Base-by-base conservation (phyloP, 2,888 invertebrate species). In the Cecidostiba fungosa region DNA sequence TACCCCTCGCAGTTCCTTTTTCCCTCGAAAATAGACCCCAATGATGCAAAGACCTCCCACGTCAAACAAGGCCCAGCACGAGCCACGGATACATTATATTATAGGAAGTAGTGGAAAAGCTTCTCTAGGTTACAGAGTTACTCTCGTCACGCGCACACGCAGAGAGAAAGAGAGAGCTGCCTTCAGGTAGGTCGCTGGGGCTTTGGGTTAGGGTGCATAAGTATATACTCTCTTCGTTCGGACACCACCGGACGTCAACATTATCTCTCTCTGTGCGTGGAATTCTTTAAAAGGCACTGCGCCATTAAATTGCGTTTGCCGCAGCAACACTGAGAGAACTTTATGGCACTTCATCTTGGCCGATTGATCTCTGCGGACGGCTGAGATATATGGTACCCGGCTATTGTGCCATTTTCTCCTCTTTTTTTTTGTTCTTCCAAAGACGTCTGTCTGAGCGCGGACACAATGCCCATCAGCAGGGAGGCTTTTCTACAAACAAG, bases 281-380 rank as follows among this genome's bases (percentile, higher is more conserved):
- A 74, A 80, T 85, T 76, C 76, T 59, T 50, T 83, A 69, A 78
- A 84, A 79, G 84, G 66, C 29, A 23, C 39, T 62, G 70, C 14
- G 82, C 77, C 82, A 77, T 86, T 72, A 83, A 80, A 83, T 86
- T 86, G 86, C 83, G 86, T 66, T 80, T 80, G 80, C 86, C 83
- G 77, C 86, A 83, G 79, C 69, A 76, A 78, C 85, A 85, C 54
- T 72, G 81, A n/a, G 72, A 10, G 50, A 72, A 59, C 77, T 85
- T 85, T 85, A 85, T 81, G 82, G 82, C 85, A 82, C 85, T 78
- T 85, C 85, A 82, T 85, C 86, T 83, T 39, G 26, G 19, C 26
- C 86, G 86, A 86, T 86, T 86, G 86, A 86, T 86, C 86, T 83
- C 43, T 86, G 86, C 79, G 86, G 86, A 83, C 80, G 76, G 78